These are phyloP conservation scores for Vandiemenella viatica DNA, from an alignment of 2,888 invertebrate species.

Conservation along the genomic window DNA sequence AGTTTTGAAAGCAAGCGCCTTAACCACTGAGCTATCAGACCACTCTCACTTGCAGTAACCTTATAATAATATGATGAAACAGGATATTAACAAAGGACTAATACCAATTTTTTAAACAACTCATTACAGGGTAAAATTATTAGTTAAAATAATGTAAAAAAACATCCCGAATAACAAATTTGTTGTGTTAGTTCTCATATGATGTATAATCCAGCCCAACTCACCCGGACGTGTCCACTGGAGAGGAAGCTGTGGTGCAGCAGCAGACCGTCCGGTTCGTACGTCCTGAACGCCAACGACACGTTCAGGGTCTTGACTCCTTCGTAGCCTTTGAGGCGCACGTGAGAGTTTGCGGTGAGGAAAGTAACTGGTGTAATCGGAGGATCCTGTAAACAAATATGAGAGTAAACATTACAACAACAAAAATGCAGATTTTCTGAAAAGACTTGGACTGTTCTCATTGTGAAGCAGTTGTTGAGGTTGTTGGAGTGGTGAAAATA, in stretches of 20 bases:
- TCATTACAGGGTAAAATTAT: no score
- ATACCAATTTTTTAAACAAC: no score
- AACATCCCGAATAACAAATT: neutral
- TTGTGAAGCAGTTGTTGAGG: no score
- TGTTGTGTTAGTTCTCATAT: neutral
- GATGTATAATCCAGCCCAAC: slow-evolving; percentile 17
- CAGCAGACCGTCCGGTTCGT: slow-evolving; percentile 68
- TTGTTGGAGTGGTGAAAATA: no score
- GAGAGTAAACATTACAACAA: no score
- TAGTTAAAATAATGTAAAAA: neutral
- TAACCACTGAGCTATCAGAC: no score
- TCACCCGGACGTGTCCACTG: slow-evolving; percentile 59
- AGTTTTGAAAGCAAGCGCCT: no score
- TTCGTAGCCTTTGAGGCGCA: slow-evolving; percentile 68
- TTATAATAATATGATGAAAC: no score
- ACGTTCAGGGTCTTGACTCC: slow-evolving; percentile 61
- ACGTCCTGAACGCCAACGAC: slow-evolving; percentile 76
- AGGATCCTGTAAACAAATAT: slow-evolving; percentile 45
- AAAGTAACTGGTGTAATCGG: slow-evolving; percentile 78
- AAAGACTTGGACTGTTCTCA: no score
- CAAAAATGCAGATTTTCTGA: no score
- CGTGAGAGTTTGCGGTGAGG: slow-evolving; percentile 60
- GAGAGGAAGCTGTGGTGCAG: slow-evolving; percentile 74
- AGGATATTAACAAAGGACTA: no score
- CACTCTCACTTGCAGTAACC: no score